phyloP scores from a whole-genome alignment of 1,140 invertebrate species.

The Zaprionus kolodkinae region DNA sequence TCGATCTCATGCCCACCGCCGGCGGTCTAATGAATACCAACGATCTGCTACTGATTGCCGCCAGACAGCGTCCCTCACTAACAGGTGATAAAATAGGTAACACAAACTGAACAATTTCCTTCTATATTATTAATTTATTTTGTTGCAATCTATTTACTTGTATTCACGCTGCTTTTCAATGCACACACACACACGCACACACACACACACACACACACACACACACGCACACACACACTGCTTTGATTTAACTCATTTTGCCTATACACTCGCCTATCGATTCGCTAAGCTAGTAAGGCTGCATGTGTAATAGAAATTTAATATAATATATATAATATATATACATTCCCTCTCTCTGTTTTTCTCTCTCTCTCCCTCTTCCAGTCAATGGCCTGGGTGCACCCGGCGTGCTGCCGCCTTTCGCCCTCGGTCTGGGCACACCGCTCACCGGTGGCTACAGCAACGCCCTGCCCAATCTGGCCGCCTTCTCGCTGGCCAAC shows the following conservation, averaged over 20 bases:
- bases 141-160: constrained; percentile 12
- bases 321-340: background rate
- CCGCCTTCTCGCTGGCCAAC: constrained; percentile 88
- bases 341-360: constrained; percentile 36
- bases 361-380: constrained; percentile 10
- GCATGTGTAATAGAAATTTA: constrained; percentile 48
- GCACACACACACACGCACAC: constrained; percentile 9
- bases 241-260: constrained; percentile 49
- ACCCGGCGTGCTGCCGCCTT: constrained; percentile 93
- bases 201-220: background rate
- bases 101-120: constrained; percentile 78
- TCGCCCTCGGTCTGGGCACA: constrained; percentile 88
- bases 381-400: constrained; percentile 86
- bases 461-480: constrained; percentile 89
- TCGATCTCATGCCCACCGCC: constrained; percentile 86
- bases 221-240: constrained; percentile 19
- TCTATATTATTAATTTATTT: constrained; percentile 65
- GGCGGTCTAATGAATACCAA: constrained; percentile 87
- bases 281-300: constrained; percentile 59
- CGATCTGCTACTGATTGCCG: constrained; percentile 88
- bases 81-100: constrained; percentile 85
- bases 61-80: constrained; percentile 87
- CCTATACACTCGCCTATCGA: constrained; percentile 75
- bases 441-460: constrained; percentile 89
- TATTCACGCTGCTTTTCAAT: background rate